Evolutionary conservation across 2,113 vertebrate genomes (phyloP).

Genomic region (Camelus dromedarius): DNA sequence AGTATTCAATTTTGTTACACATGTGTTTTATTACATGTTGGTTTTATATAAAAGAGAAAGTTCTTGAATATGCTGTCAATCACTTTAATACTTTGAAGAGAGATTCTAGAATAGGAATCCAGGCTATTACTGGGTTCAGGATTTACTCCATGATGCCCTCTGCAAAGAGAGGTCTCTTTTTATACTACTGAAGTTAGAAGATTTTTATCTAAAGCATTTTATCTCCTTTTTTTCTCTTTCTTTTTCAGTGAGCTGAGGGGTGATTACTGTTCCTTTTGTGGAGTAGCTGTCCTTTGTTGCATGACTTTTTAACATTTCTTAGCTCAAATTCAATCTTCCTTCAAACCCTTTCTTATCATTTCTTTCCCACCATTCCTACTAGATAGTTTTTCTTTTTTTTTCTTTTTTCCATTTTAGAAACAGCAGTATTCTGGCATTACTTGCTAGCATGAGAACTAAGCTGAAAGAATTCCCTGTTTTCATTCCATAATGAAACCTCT

Average conservation of each 20-base stretch:
- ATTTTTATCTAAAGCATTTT: slow-evolving; percentile 76
- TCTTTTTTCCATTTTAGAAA: slow-evolving; percentile 51
- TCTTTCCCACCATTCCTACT: slow-evolving; percentile 56
- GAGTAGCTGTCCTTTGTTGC: slow-evolving; percentile 62
- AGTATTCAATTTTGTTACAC: neutral
- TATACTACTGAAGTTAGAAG: slow-evolving; percentile 68
- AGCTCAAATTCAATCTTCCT: slow-evolving; percentile 63
- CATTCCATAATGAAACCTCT: slow-evolving; percentile 45
- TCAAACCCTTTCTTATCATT: slow-evolving; percentile 34
- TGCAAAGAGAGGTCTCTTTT: slow-evolving; percentile 61
- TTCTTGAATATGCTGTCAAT: slow-evolving; percentile 66
- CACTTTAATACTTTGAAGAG: slow-evolving; percentile 56
- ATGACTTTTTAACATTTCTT: slow-evolving; percentile 74
- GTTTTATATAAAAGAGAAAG: slow-evolving; percentile 57
- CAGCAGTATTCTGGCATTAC: slow-evolving; percentile 37
- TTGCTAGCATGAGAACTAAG: slow-evolving; percentile 28
- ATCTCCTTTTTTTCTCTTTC: slow-evolving; percentile 40
- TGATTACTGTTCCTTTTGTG: slow-evolving; percentile 72
- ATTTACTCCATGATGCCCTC: slow-evolving; percentile 60
- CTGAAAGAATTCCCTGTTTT: slow-evolving; percentile 54
- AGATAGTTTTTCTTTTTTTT: neutral
- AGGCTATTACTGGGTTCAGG: slow-evolving; percentile 61
- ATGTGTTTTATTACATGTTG: neutral
- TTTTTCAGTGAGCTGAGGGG: slow-evolving; percentile 52
- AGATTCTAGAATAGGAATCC: slow-evolving; percentile 67